These are phyloP conservation scores for Galeopterus variegatus DNA, from an alignment of 2,113 vertebrate species.

Conservation along the genomic window DNA sequence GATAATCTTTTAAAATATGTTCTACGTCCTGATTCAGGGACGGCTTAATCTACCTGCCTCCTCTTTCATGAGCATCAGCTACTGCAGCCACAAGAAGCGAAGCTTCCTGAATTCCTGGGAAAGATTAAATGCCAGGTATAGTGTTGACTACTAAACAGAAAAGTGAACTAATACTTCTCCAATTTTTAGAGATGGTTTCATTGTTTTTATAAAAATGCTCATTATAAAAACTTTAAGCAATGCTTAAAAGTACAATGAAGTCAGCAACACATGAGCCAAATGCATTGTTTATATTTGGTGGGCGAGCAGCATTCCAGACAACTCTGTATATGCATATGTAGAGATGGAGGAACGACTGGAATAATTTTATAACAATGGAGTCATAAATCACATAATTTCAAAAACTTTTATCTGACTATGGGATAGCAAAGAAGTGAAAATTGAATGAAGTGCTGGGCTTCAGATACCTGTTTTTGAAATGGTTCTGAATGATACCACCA, in stretches of 20 bases:
- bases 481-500: not conserved
- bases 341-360: not conserved
- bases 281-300: not conserved
- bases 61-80: not conserved
- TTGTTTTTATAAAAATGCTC: slow-evolving; percentile 70
- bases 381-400: not conserved
- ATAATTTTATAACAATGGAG: not conserved
- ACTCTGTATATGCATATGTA: not conserved
- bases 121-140: not conserved
- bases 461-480: not conserved
- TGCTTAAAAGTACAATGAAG: slow-evolving; percentile 60
- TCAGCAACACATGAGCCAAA: slow-evolving; percentile 56
- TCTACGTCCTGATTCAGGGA: not conserved
- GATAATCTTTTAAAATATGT: not conserved
- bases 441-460: not conserved
- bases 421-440: not conserved
- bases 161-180: not conserved
- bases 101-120: slow-evolving; percentile 11
- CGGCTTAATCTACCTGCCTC: not conserved
- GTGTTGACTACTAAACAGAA: not conserved
- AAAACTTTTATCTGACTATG: not conserved
- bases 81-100: not conserved
- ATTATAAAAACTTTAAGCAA: slow-evolving; percentile 65
- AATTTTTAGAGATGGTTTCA: slow-evolving; percentile 62
- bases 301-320: not conserved